Evolutionary conservation across 2,797 vertebrate species (phyloP).

Genomic region (Eidolon dupreanum): DNA sequence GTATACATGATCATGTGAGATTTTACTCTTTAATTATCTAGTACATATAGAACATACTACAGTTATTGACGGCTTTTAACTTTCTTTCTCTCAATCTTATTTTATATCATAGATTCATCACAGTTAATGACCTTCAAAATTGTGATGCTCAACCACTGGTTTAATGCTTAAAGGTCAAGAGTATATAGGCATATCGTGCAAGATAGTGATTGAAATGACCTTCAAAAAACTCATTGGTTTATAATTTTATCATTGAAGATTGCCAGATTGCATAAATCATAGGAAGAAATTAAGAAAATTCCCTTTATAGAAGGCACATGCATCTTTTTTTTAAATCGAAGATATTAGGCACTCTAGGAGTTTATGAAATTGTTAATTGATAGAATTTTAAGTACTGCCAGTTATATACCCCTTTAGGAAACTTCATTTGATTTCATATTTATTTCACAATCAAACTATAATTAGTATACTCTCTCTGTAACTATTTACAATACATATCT

Average conservation of each 20-base stretch:
- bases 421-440: constrained; percentile 54
- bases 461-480: background rate
- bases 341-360: background rate
- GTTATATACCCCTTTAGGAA: background rate
- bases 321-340: background rate
- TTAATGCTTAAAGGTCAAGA: constrained; percentile 60
- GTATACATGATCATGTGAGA: background rate
- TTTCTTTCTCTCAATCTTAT: background rate
- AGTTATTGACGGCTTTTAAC: background rate
- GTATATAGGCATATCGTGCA: background rate
- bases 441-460: constrained; percentile 24
- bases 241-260: constrained; percentile 29
- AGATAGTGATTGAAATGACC: constrained; percentile 44
- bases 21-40: background rate
- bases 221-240: background rate
- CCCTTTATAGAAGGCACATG: background rate
- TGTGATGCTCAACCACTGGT: background rate
- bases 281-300: background rate
- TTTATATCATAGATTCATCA: background rate
- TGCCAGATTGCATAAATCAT: constrained; percentile 20
- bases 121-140: constrained; percentile 37
- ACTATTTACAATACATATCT: background rate
- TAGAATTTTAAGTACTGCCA: constrained; percentile 10
- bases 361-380: background rate
- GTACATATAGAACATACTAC: background rate